Conservation (phyloP, 2,797 vertebrate species). For the Pyrocephalus nanus region DNA sequence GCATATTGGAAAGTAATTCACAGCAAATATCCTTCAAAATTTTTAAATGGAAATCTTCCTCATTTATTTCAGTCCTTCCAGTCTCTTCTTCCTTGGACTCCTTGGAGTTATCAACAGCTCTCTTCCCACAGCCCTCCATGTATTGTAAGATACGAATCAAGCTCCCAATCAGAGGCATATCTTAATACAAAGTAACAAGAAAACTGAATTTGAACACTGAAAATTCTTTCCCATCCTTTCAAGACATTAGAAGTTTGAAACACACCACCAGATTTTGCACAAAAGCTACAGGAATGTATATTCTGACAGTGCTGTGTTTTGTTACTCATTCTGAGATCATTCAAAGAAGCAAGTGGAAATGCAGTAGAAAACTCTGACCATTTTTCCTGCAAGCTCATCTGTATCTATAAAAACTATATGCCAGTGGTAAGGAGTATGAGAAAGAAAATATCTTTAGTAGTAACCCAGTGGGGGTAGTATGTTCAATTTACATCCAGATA, state of each 20-base stretch:
- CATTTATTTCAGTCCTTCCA: slow-evolving; percentile 26
- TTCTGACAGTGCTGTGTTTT: background rate
- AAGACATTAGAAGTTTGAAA: background rate
- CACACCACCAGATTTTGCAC: background rate
- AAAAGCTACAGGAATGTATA: background rate
- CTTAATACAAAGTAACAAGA: slow-evolving; percentile 61
- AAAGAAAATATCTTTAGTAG: background rate
- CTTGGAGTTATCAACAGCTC: slow-evolving; percentile 43
- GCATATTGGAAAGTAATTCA: slow-evolving; percentile 89
- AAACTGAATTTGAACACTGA: background rate
- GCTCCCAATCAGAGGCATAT: slow-evolving; percentile 82
- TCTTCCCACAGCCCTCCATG: slow-evolving; percentile 78
- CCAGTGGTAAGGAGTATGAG: background rate
- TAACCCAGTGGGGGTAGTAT: background rate
- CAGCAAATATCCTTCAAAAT: slow-evolving; percentile 86
- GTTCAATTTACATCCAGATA: background rate
- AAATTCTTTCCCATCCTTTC: background rate
- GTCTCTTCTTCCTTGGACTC: slow-evolving; percentile 49
- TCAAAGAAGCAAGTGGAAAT: background rate
- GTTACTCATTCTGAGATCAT: background rate
- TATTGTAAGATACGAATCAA: slow-evolving; percentile 86
- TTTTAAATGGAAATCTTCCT: slow-evolving; percentile 83
- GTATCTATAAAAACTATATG: background rate
- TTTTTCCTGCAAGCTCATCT: background rate
- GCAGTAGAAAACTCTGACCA: background rate